phyloP scores from a whole-genome alignment of 2,888 invertebrate genomes.

The Timandra comae region DNA sequence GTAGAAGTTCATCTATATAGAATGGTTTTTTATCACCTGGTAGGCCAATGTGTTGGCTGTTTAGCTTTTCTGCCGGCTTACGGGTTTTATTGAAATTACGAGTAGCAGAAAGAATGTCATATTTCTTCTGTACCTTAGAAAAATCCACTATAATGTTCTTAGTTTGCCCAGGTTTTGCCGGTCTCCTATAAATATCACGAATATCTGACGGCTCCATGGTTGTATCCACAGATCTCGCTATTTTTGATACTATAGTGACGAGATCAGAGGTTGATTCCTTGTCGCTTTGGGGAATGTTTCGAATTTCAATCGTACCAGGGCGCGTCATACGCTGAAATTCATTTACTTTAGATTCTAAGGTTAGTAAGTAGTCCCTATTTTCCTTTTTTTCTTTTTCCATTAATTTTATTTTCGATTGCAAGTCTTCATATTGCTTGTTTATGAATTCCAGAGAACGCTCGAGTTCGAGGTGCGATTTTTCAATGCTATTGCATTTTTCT shows the following conservation, averaged over 20 bases:
- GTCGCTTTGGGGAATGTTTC: neutral
- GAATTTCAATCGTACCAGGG: neutral
- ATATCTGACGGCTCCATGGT: neutral
- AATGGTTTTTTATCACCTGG: neutral
- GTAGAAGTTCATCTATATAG: neutral
- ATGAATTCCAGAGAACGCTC: neutral
- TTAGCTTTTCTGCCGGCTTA: neutral
- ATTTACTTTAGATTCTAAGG: neutral
- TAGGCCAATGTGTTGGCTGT: neutral
- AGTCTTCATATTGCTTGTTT: neutral
- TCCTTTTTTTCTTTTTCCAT: neutral
- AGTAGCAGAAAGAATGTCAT: neutral
- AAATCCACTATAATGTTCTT: neutral
- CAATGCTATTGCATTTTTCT: neutral
- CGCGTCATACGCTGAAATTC: neutral
- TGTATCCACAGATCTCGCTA: neutral
- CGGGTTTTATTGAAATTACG: neutral
- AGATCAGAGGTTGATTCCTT: neutral
- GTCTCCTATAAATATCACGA: neutral
- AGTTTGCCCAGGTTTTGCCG: neutral
- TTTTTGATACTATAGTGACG: neutral
- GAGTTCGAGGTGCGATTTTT: neutral
- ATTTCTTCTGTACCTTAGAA: neutral
- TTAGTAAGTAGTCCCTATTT: neutral
- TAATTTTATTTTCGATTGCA: neutral